phyloP scores from a whole-genome alignment of 2,888 invertebrate genomes.

The Diachrysia chrysitis region DNA sequence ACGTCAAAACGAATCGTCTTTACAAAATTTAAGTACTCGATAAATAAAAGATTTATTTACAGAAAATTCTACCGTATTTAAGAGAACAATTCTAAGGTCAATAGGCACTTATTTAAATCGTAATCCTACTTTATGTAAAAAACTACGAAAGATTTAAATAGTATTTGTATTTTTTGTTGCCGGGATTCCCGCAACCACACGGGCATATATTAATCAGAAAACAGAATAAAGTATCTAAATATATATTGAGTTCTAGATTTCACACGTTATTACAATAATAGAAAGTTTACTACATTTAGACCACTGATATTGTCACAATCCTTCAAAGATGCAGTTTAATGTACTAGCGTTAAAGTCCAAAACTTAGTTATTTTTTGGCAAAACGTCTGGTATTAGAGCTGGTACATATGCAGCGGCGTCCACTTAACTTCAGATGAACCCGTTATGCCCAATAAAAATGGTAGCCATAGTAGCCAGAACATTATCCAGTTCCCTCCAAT shows the following conservation, averaged over 20 bases:
- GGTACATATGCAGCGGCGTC: no score
- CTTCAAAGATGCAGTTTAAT: no score
- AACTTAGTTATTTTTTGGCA: no score
- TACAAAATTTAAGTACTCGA: conserved; percentile 17
- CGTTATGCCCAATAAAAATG: no score
- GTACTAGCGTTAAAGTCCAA: no score
- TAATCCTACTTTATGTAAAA: neutral
- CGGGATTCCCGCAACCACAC: neutral
- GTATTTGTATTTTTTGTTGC: neutral
- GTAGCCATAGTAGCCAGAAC: neutral
- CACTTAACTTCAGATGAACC: no score
- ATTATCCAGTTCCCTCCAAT: conserved; percentile 10
- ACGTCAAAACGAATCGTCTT: conserved; percentile 29
- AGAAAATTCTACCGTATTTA: neutral
- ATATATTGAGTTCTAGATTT: no score
- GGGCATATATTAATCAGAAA: neutral
- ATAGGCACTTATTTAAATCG: neutral
- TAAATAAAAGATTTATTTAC: conserved; percentile 6
- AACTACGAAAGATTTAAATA: neutral
- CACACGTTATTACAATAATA: no score
- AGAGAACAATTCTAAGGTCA: neutral
- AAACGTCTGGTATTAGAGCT: no score
- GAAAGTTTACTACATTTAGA: no score
- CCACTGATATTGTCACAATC: no score
- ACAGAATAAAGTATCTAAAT: neutral